These are phyloP conservation scores for Dasypolia templi DNA, from an alignment of 2,888 invertebrate genomes.

Conservation along the genomic window DNA sequence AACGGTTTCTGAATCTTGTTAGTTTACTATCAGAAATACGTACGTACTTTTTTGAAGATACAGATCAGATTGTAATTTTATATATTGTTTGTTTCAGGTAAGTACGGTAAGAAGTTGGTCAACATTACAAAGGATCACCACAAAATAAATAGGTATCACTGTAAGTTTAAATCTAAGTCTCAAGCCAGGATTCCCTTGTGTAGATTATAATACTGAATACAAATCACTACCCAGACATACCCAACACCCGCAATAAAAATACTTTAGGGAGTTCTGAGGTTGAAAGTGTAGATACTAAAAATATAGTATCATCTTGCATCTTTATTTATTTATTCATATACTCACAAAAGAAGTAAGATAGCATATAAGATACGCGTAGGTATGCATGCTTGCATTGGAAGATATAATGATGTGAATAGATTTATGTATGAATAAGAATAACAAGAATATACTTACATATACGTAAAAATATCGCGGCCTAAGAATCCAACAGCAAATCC, in stretches of 20 bases:
- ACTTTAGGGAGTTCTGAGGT: background rate
- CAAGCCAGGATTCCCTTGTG: background rate
- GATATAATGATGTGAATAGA: too few species aligned
- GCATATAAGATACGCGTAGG: too few species aligned
- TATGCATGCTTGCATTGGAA: too few species aligned
- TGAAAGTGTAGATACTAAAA: background rate
- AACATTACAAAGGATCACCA: background rate
- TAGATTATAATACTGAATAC: background rate
- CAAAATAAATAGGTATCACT: background rate
- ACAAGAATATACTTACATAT: too few species aligned
- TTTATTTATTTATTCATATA: background rate
- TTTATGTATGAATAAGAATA: too few species aligned
- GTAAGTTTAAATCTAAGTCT: background rate
- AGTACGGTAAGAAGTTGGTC: background rate
- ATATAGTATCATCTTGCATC: background rate
- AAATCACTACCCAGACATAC: background rate
- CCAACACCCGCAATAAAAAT: background rate
- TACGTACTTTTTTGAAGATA: background rate
- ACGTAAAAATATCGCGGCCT: too few species aligned
- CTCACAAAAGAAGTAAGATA: background rate
- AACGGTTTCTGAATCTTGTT: background rate
- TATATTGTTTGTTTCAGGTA: conserved; percentile 36
- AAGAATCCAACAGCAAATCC: too few species aligned
- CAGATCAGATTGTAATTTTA: too few species aligned
- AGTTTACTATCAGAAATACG: background rate